Conservation (phyloP, 2,888 invertebrate genomes). For the Ditula angustiorana region DNA sequence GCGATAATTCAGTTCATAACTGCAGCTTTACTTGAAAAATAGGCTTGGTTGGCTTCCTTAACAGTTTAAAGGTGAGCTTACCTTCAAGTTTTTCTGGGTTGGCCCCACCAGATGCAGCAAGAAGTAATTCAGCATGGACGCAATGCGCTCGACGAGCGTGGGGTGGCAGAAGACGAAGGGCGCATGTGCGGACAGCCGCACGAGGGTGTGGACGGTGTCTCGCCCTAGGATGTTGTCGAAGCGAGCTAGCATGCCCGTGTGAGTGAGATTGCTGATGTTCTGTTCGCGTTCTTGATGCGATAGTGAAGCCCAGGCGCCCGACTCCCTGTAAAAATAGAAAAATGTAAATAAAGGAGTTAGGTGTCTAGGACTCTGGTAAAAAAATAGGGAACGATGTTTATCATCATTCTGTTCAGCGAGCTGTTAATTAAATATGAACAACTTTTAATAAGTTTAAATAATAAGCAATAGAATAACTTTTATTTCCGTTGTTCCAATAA, state of each 20-base stretch:
- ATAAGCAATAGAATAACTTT: too few species aligned
- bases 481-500: too few species aligned
- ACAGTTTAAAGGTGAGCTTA: too few species aligned
- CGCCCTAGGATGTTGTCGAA: slow-evolving; percentile 97
- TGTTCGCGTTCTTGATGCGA: slow-evolving; percentile 90
- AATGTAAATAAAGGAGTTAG: not conserved
- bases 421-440: too few species aligned
- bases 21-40: too few species aligned
- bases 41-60: too few species aligned
- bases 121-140: slow-evolving; percentile 98
- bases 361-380: too few species aligned
- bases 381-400: too few species aligned
- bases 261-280: slow-evolving; percentile 89
- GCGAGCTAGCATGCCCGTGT: slow-evolving; percentile 93
- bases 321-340: slow-evolving; percentile 80
- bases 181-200: slow-evolving; percentile 91
- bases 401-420: too few species aligned
- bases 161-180: slow-evolving; percentile 94
- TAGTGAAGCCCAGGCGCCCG: slow-evolving; percentile 90
- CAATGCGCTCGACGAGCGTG: slow-evolving; percentile 96
- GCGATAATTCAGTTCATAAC: too few species aligned
- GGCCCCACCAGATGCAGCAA: slow-evolving; percentile 95
- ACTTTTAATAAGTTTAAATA: too few species aligned
- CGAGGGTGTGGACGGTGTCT: slow-evolving; percentile 94
- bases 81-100: slow-evolving; percentile 96